These are phyloP conservation scores for Chaetura pelagica DNA, from an alignment of 2,113 vertebrate species.

Conservation along the genomic window DNA sequence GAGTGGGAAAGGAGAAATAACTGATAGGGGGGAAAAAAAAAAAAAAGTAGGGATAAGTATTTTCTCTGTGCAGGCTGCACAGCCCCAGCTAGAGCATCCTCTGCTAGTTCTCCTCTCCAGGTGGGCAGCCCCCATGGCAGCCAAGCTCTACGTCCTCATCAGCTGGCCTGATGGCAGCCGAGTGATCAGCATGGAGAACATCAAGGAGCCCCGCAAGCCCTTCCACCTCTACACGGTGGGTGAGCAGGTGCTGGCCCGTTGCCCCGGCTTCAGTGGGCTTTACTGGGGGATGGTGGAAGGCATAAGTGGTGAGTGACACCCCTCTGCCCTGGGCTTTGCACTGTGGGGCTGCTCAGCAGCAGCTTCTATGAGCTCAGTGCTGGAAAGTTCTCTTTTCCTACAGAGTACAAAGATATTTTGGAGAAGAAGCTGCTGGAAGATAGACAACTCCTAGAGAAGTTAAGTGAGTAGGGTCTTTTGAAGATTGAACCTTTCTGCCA, in stretches of 20 bases:
- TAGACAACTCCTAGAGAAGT: slow-evolving; percentile 35
- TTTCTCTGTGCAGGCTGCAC: neutral
- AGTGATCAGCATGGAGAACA: slow-evolving; percentile 66
- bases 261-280: slow-evolving; percentile 47
- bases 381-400: neutral
- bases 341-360: neutral
- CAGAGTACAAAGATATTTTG: slow-evolving; percentile 49
- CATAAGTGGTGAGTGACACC: slow-evolving; percentile 49
- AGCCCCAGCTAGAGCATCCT: fast-evolving
- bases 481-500: neutral
- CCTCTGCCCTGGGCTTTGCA: neutral
- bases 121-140: neutral
- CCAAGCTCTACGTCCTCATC: slow-evolving; percentile 59
- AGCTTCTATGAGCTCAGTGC: neutral
- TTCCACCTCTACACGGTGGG: slow-evolving; percentile 51
- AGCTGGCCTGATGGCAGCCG: slow-evolving; percentile 65
- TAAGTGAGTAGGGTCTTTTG: slow-evolving; percentile 44
- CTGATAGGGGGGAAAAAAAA: neutral
- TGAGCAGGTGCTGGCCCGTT: slow-evolving; percentile 64
- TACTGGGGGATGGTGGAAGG: slow-evolving; percentile 66
- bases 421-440: slow-evolving; percentile 65
- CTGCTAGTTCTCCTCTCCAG: neutral
- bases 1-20: neutral
- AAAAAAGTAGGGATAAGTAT: neutral
- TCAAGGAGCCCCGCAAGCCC: slow-evolving; percentile 69